Conservation (phyloP, 2,113 vertebrate species). For the Epinephelus moara region DNA sequence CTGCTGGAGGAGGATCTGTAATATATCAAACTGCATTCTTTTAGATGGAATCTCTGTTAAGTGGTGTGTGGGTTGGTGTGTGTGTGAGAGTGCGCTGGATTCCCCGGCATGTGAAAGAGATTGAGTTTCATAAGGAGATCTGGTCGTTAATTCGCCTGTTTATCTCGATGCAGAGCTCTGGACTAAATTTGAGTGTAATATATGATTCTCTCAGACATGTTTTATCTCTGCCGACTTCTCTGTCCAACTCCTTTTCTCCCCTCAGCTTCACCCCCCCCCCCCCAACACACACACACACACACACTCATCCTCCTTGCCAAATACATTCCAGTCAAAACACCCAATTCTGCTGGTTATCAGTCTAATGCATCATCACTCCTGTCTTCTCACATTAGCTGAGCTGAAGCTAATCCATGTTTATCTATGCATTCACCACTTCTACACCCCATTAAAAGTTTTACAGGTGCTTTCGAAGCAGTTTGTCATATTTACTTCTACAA, state of each 20-base stretch:
- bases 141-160: constrained; percentile 71
- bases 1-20: constrained; percentile 53
- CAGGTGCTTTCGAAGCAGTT: constrained; percentile 41
- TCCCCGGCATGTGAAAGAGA: constrained; percentile 75
- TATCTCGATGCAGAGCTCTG: constrained; percentile 68
- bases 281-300: not conserved
- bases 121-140: constrained; percentile 78
- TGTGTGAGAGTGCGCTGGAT: constrained; percentile 28
- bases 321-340: constrained; percentile 58
- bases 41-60: constrained; percentile 59
- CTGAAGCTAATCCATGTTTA: constrained; percentile 42
- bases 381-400: constrained; percentile 38
- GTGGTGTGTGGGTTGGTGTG: constrained; percentile 50
- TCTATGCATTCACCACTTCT: constrained; percentile 4
- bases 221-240: constrained; percentile 51
- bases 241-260: constrained; percentile 31
- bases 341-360: constrained; percentile 54
- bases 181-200: constrained; percentile 58
- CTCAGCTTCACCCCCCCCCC: constrained; percentile 1
- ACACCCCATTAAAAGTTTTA: constrained; percentile 4
- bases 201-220: constrained; percentile 57
- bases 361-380: constrained; percentile 50
- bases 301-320: constrained; percentile 39
- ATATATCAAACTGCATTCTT: constrained; percentile 66
- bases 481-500: constrained; percentile 42